Percentiles rank a stretch among this genome's conserved stretches.
These are phyloP conservation scores for Erithacus rubecula DNA, from an alignment of 2,797 vertebrate genomes.

Conservation along the genomic window DNA sequence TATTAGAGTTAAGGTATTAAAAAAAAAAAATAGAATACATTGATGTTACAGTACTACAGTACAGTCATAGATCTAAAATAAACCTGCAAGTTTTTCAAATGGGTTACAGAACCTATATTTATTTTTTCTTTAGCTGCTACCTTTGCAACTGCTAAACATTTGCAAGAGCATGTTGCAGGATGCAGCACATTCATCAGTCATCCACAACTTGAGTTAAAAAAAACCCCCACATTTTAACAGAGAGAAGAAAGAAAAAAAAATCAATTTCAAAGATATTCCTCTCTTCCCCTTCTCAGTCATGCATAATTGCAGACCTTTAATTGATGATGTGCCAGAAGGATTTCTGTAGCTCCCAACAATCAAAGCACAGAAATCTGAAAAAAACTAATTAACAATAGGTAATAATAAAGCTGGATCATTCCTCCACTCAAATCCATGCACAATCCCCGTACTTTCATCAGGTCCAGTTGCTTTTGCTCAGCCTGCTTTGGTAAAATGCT, in stretches of 20 bases:
- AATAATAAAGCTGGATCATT: neutral
- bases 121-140: neutral
- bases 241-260: neutral
- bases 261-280: neutral
- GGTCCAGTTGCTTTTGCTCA: neutral
- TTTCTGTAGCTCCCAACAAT: neutral
- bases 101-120: neutral
- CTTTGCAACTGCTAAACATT: neutral
- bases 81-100: rapidly evolving
- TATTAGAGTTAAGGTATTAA: neutral
- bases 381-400: neutral
- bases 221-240: neutral
- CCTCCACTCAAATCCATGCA: neutral
- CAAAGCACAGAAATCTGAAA: neutral
- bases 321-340: neutral
- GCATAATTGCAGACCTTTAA: neutral
- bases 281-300: neutral
- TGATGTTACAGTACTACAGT: neutral
- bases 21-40: neutral
- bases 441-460: neutral
- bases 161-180: neutral
- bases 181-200: neutral
- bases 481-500: neutral
- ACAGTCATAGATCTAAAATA: neutral
- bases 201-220: neutral